Evolutionary conservation across 2,888 invertebrate genomes (phyloP), one percentile per base, ranked within the genome.

Genomic region (Parelbella ahira): DNA sequence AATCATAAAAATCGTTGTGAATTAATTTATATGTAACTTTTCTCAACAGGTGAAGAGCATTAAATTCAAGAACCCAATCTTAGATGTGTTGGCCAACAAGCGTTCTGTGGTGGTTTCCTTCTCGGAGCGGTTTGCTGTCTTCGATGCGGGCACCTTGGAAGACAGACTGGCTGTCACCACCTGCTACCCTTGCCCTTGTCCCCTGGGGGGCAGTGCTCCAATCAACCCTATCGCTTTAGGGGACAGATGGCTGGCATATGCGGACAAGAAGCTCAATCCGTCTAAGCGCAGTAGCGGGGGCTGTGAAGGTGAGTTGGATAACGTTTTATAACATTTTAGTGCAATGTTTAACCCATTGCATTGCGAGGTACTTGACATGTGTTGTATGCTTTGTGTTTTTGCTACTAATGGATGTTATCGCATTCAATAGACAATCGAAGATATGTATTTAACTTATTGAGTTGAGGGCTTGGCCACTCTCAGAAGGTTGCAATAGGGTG

Each of bases 1-100:
- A n/a, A n/a, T n/a, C n/a, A n/a, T n/a, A n/a, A n/a, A n/a, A n/a
- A n/a, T n/a, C n/a, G n/a, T n/a, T n/a, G n/a, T n/a, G n/a, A n/a
- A n/a, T n/a, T n/a, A n/a, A n/a, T n/a, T n/a, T n/a, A n/a, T n/a
- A n/a, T n/a, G n/a, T n/a, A n/a, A n/a, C 27, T 28, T 15, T 1
- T 20, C 19, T 4, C 25, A 8, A 79, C 69, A 94, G 90, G 92
- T 94, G 7, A 97, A 97, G 73, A 94, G 93, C 66, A 95, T 97
- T 55, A 96, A 97, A 79, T 98, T 97, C 87, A 97, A 96, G 84
- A 96, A 93, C 73, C 93, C 93, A 1, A 93, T 98, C 36, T 89
- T 94, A 59, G 97, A 97, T 68, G 93, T 98, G 46, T 76, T 94
- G 53, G 95, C 95, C n/a, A 97, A 97, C 83, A 93, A 93, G 57